These are phyloP conservation scores for Aporophyla lueneburgensis DNA, from an alignment of 2,888 invertebrate genomes.

Conservation along the genomic window DNA sequence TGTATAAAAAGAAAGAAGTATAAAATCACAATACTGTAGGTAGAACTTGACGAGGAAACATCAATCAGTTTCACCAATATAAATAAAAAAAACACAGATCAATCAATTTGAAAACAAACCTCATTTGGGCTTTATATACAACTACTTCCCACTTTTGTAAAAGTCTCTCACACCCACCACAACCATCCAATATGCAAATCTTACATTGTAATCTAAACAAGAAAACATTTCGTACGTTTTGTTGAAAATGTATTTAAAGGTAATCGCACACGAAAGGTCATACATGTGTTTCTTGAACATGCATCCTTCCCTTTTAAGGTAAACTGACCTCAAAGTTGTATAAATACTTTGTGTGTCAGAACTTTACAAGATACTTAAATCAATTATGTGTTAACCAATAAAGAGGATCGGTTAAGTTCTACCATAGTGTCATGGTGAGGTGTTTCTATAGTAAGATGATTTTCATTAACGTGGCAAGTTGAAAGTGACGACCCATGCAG, in stretches of 20 bases:
- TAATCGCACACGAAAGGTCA: slow-evolving; percentile 51
- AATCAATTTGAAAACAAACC: slow-evolving; percentile 57
- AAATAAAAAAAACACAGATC: slow-evolving; percentile 55
- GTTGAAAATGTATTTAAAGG: slow-evolving; percentile 34
- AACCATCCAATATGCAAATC: slow-evolving; percentile 15
- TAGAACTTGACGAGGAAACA: slow-evolving; percentile 43
- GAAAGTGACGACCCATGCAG: background rate
- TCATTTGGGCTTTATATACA: slow-evolving; percentile 57
- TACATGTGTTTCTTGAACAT: slow-evolving; percentile 55
- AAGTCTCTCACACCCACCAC: slow-evolving; percentile 60
- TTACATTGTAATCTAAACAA: slow-evolving; percentile 45
- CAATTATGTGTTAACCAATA: slow-evolving; percentile 45
- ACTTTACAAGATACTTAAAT: slow-evolving; percentile 42
- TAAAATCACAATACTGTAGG: slow-evolving; percentile 7
- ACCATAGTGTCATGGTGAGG: slow-evolving; percentile 42
- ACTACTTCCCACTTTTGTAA: slow-evolving; percentile 50
- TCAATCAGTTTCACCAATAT: slow-evolving; percentile 55
- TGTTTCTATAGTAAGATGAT: slow-evolving; percentile 9
- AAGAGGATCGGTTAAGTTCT: slow-evolving; percentile 18
- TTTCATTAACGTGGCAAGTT: background rate
- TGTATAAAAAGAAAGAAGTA: background rate
- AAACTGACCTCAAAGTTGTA: slow-evolving; percentile 44
- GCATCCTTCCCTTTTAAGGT: slow-evolving; percentile 62
- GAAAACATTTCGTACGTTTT: slow-evolving; percentile 36
- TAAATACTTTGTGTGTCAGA: slow-evolving; percentile 40